A percentile compares a stretch with the other conserved stretches of the same genome.
Evolutionary conservation across 2,888 invertebrate genomes (phyloP).

Genomic region (Bruchidius siliquastri): DNA sequence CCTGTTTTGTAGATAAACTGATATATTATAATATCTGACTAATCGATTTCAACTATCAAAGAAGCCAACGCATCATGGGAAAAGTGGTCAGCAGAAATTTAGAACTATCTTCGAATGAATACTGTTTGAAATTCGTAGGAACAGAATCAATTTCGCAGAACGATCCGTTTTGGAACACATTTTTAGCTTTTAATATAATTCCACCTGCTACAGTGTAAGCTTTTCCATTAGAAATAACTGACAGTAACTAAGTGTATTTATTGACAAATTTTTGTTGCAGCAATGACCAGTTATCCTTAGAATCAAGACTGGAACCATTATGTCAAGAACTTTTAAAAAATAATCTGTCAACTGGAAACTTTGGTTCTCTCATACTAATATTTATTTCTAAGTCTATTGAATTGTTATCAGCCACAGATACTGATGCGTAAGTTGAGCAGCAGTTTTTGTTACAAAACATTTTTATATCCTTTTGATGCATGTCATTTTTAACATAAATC

Average conservation of each 20-base stretch:
- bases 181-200: constrained; percentile 85
- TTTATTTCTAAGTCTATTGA: constrained; percentile 80
- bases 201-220: constrained; percentile 72
- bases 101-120: constrained; percentile 77
- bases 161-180: constrained; percentile 90
- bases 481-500: too few species aligned
- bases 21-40: neutral
- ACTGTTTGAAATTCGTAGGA: constrained; percentile 74
- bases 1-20: too few species aligned
- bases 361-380: constrained; percentile 80
- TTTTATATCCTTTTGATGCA: too few species aligned
- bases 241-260: neutral
- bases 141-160: constrained; percentile 75
- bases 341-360: constrained; percentile 84
- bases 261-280: neutral
- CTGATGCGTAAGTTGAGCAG: constrained; percentile 70
- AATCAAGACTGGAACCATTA: constrained; percentile 70
- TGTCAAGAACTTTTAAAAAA: constrained; percentile 76
- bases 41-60: neutral
- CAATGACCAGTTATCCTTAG: constrained; percentile 72
- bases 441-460: too few species aligned
- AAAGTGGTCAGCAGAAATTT: constrained; percentile 73
- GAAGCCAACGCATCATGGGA: constrained; percentile 58
- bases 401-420: constrained; percentile 77
- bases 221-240: neutral